A percentile compares a stretch with the other conserved stretches of the same genome.
Evolutionary conservation across 2,113 vertebrate genomes (phyloP).

Genomic region (Corythornis cristatus): DNA sequence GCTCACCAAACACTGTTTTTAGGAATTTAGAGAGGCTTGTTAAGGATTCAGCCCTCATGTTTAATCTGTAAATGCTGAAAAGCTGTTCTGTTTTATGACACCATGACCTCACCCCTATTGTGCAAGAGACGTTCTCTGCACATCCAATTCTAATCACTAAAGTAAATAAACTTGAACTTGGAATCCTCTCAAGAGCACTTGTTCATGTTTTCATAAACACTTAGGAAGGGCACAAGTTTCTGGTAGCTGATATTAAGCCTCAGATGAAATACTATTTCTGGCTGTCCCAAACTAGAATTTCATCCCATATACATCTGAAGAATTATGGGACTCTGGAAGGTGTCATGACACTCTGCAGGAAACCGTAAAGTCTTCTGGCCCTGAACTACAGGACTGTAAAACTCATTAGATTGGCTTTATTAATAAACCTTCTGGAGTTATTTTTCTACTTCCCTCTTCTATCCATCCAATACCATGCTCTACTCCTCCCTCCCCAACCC

Average conservation of each 20-base stretch:
- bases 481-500: too few species aligned
- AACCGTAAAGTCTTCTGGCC: not conserved
- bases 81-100: conserved; percentile 19
- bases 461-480: too few species aligned
- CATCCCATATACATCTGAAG: not conserved
- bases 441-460: not conserved
- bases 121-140: not conserved
- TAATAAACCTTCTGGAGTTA: not conserved
- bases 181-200: not conserved
- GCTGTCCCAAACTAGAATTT: not conserved
- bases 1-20: not conserved
- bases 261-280: not conserved
- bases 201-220: not conserved
- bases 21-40: not conserved
- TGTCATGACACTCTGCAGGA: not conserved
- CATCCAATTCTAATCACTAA: conserved; percentile 13
- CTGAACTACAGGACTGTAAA: not conserved
- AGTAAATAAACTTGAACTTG: conserved; percentile 55
- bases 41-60: not conserved
- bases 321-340: not conserved
- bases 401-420: not conserved
- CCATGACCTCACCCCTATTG: not conserved
- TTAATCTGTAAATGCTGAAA: conserved; percentile 24
- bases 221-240: not conserved
- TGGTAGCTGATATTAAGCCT: not conserved